Percentiles rank a stretch among this genome's conserved stretches.
Conservation (phyloP, 2,797 vertebrate genomes). For the Hippocampus kuda region DNA sequence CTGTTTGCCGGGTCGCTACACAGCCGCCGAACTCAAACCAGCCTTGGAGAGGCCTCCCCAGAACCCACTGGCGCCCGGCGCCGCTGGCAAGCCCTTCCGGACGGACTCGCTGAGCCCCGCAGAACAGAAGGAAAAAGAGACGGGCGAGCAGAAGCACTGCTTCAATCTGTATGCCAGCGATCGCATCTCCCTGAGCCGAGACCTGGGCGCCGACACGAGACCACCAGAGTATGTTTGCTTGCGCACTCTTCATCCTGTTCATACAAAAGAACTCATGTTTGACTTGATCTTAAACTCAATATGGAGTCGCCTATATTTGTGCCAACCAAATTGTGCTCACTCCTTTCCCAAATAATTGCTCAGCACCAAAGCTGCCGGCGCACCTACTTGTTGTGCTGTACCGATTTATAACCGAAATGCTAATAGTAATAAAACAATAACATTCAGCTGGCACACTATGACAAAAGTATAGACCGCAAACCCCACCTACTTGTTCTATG, state of each 20-base stretch:
- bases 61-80: conserved; percentile 81
- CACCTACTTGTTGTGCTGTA: conserved; percentile 35
- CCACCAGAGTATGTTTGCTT: conserved; percentile 86
- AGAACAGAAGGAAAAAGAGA: conserved; percentile 86
- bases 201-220: conserved; percentile 93
- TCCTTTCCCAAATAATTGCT: conserved; percentile 4
- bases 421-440: neutral
- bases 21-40: conserved; percentile 78
- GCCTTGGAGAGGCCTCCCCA: conserved; percentile 79
- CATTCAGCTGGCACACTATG: neutral
- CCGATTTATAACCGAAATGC: conserved; percentile 2
- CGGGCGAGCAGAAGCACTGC: conserved; percentile 89
- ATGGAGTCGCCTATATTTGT: neutral
- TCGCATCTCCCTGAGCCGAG: conserved; percentile 90
- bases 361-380: neutral
- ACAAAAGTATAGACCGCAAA: neutral
- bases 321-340: neutral
- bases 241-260: conserved; percentile 9
- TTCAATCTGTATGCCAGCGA: conserved; percentile 96
- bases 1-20: conserved; percentile 85
- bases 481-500: neutral
- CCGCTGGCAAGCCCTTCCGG: conserved; percentile 83
- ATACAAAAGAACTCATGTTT: conserved; percentile 2
- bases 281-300: neutral
- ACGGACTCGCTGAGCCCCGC: conserved; percentile 69